Base-by-base conservation (phyloP, 2,888 invertebrate genomes). In the Embidobia sp. region DNA sequence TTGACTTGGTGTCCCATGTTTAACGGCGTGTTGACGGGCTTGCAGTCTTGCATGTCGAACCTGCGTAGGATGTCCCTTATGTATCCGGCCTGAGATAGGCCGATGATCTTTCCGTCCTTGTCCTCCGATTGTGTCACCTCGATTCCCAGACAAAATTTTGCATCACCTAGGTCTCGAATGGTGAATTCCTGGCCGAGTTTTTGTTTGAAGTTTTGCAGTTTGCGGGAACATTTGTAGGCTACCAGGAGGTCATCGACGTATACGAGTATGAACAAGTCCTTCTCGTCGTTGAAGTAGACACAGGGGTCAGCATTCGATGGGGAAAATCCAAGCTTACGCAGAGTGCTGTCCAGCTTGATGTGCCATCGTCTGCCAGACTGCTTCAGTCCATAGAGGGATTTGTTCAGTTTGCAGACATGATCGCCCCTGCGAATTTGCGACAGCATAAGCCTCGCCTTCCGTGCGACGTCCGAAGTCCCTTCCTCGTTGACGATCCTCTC, bases 11-110 rank as follows among this genome's bases (percentile, higher is more conserved):
- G 7, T 8, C 46, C 46, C 15, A 6, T 0, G 0, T 27, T n/a
- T 3, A 46, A 2, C n/a, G 46, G 46, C 8, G 46, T 46, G 13
- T 2, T 7, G 0, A 46, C 29, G 3, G 46, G 5, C 29, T 29
- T 46, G 4, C 46, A 46, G 46, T 29, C n/a, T 11, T 46, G 13
- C 46, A 46, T 46, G 22, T 22, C 3, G 16, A 46, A 46, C 5
- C 16, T 46, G 3, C 11, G 1, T 1, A 46, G 26, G 3, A 46
- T 27, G 1, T 10, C 7, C 1, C 29, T 7, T 8, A 46, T 29
- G 29, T 46, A 46, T 8, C 46, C 27, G 8, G 46, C 7, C 13
- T 46, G 44, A 2, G 46, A 15, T 6, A 46, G 22, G 11, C 11
- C 6, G 1, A 46, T 1, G 22, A 22, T 6, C 22, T 29, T 3